Evolutionary conservation across 2,797 vertebrate species (phyloP), one percentile per base, ranked within the genome.

Genomic region (Toxotes lorentzi): DNA sequence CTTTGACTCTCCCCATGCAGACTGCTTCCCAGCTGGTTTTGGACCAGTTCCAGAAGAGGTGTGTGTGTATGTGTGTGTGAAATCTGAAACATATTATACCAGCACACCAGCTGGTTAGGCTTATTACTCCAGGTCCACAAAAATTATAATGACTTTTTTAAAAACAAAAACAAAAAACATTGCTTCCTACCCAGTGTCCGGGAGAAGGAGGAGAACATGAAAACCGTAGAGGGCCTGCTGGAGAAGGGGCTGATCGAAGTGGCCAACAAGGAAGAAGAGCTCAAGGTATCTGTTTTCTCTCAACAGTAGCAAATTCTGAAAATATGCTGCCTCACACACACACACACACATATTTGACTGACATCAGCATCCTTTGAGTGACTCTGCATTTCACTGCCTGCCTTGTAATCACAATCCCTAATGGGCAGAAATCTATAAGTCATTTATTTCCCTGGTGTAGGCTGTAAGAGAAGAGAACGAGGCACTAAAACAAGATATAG

Each of bases 41-140:
- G 93, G 97, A 99, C 84, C 96, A 97, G 89, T 95, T 97, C 86
- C 96, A 99, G 88, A 96, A 95, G 93, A 97, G 97, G 98, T 98
- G 88, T 94, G 93, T 30, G 27, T 30, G 27, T 30, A 30, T 30
- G 27, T 30, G 27, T 30, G 27, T 93, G 65, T 71, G 60, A 45
- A 63, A 82, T 74, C 41, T 10, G 24, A 51, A 68, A 56, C 43
- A 64, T 73, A 19, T 61, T 83, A 69, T 69, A 30, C 27, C 10
- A 72, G 48, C 59, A 32, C 14, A 43, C 63, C 10, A 51, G 10
- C 47, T 7, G 9, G 50, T 78, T 70, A 4, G 10, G 12, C 67
- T 56, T 72, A 68, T 70, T 70, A 32, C 48, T 70, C 14, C 2
- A 4, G 35, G n/a, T 41, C 7, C 8, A 19, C 30, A 5, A 38